Evolutionary conservation across 2,888 invertebrate genomes (phyloP).

Genomic region (Agonopterix alstromeriana): DNA sequence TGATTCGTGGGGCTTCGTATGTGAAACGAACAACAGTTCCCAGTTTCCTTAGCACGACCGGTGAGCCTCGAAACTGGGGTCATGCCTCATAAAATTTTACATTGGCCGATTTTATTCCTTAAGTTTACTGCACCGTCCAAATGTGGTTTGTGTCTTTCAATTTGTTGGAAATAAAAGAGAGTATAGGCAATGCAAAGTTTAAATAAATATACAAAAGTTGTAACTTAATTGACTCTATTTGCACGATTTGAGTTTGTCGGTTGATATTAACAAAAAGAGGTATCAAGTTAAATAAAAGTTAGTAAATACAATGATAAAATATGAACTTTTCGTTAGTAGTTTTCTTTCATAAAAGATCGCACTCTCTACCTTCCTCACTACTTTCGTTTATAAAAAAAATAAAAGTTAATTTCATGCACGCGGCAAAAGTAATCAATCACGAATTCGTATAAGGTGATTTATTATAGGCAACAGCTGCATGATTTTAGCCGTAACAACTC

Average conservation of each 20-base stretch:
- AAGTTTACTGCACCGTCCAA: not conserved
- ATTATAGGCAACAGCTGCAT: slow-evolving; percentile 49
- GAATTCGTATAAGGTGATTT: slow-evolving; percentile 54
- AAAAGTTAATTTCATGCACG: slow-evolving; percentile 42
- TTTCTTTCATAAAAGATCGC: too few relatives aligned
- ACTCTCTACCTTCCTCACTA: too few relatives aligned
- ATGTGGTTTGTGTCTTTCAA: too few relatives aligned
- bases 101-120: slow-evolving; percentile 7
- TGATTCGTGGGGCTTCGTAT: slow-evolving; percentile 6
- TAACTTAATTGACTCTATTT: too few relatives aligned
- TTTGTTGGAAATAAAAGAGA: too few relatives aligned
- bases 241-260: too few relatives aligned
- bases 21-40: not conserved
- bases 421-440: slow-evolving; percentile 53
- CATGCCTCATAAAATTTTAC: slow-evolving; percentile 24
- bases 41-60: slow-evolving; percentile 12
- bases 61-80: slow-evolving; percentile 20
- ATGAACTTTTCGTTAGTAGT: too few relatives aligned
- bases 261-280: too few relatives aligned
- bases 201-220: too few relatives aligned
- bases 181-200: too few relatives aligned
- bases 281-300: too few relatives aligned
- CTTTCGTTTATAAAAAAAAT: slow-evolving; percentile 10
- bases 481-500: slow-evolving; percentile 41
- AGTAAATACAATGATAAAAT: too few relatives aligned